Conservation (phyloP, 2,888 invertebrate species). For the Eristalis pertinax region DNA sequence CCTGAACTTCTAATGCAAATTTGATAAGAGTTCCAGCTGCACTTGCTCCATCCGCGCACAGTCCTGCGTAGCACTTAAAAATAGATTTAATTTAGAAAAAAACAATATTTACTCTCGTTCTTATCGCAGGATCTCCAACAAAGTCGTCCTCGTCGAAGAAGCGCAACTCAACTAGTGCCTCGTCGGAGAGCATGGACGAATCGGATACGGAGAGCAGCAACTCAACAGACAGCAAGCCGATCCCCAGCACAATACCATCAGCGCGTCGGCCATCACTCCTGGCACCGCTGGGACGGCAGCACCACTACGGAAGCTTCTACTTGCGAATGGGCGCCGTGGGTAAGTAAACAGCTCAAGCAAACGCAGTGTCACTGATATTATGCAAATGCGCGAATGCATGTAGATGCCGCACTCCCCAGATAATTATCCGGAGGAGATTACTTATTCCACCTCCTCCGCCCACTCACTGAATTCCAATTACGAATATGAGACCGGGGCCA, state of each 20-base stretch:
- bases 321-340: slow-evolving; percentile 95
- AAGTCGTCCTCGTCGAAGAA: slow-evolving; percentile 77
- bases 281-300: slow-evolving; percentile 83
- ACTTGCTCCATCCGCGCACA: background rate
- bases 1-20: background rate
- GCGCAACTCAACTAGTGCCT: slow-evolving; percentile 77
- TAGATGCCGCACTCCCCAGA: background rate
- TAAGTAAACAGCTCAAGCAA: slow-evolving; percentile 80
- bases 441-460: slow-evolving; percentile 26
- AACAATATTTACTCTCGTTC: background rate
- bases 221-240: slow-evolving; percentile 78
- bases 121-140: slow-evolving; percentile 77
- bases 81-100: slow-evolving; percentile 51
- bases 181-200: slow-evolving; percentile 85
- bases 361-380: slow-evolving; percentile 20
- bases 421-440: slow-evolving; percentile 56
- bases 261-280: slow-evolving; percentile 82
- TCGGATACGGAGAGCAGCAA: slow-evolving; percentile 82
- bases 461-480: slow-evolving; percentile 52
- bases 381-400: slow-evolving; percentile 37
- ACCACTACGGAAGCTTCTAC: slow-evolving; percentile 96
- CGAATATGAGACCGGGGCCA: slow-evolving; percentile 38
- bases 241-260: slow-evolving; percentile 81
- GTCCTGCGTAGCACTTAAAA: slow-evolving; percentile 34
- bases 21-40: background rate